phyloP scores from a whole-genome alignment of 2,797 vertebrate genomes.

The Saxicola maurus region DNA sequence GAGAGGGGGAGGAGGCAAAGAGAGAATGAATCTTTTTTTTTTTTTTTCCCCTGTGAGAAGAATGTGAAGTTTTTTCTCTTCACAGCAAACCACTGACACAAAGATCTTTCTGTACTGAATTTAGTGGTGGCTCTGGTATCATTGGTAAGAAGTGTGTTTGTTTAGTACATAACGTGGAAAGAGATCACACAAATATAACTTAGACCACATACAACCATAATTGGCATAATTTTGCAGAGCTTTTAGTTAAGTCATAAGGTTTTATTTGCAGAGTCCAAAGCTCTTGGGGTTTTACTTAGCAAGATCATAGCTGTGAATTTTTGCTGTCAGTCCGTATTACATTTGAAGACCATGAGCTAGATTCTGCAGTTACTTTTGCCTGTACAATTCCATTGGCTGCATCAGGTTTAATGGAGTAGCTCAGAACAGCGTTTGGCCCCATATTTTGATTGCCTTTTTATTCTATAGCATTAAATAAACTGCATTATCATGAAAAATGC shows the following conservation, averaged over 20 bases:
- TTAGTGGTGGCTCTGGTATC: not conserved
- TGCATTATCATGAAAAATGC: not conserved
- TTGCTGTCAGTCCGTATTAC: not conserved
- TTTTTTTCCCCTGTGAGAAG: not conserved
- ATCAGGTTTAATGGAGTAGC: not conserved
- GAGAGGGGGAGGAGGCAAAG: conserved; percentile 7
- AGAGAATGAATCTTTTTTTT: conserved; percentile 4
- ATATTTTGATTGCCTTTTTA: not conserved
- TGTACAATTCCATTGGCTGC: not conserved
- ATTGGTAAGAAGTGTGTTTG: not conserved
- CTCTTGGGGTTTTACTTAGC: conserved; percentile 11
- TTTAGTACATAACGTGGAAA: not conserved
- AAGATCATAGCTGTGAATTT: conserved; percentile 29
- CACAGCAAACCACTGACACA: conserved; percentile 52
- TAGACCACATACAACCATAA: not conserved
- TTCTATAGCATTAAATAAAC: conserved; percentile 26
- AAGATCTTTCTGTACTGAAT: conserved; percentile 37
- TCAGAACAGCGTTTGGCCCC: conserved; percentile 7
- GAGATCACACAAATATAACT: not conserved
- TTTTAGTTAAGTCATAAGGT: conserved; percentile 12
- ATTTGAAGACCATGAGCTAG: not conserved
- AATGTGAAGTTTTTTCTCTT: conserved; percentile 63
- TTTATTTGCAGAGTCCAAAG: conserved; percentile 61
- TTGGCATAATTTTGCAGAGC: conserved; percentile 8
- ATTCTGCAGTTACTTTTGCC: not conserved